Conservation (phyloP, 2,888 invertebrate genomes). For the Pedicia rivosa region DNA sequence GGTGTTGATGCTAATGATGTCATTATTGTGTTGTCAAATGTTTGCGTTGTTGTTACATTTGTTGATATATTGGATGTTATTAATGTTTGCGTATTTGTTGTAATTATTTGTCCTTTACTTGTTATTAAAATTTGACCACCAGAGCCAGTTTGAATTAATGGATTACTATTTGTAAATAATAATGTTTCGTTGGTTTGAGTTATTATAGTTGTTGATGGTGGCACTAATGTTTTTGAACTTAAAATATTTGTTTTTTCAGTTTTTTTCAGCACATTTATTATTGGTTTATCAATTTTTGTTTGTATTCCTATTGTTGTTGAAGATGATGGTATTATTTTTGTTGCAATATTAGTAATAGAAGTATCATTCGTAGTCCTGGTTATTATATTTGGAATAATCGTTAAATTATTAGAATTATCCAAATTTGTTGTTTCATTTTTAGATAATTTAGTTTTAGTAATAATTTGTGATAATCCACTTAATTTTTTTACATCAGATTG, state of each 20-base stretch:
- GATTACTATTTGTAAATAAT: neutral
- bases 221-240: constrained; percentile 27
- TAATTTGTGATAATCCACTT: no score
- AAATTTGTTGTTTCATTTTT: no score
- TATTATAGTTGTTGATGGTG: constrained; percentile 10
- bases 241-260: neutral
- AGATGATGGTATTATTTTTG: no score
- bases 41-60: constrained; percentile 8
- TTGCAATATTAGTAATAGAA: no score
- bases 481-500: no score
- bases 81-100: constrained; percentile 13
- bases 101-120: constrained; percentile 20
- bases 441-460: no score
- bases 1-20: constrained; percentile 8
- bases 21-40: constrained; percentile 9
- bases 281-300: neutral
- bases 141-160: constrained; percentile 10
- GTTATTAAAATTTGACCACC: constrained; percentile 15
- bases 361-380: no score
- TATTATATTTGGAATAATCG: no score
- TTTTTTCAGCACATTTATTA: neutral
- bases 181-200: neutral
- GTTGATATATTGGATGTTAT: constrained; percentile 21
- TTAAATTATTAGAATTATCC: no score
- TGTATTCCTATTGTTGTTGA: no score